Evolutionary conservation across 92 coral and sea anemone genomes (phyloP).

Genomic region (Umimayanthus chanpuru): DNA sequence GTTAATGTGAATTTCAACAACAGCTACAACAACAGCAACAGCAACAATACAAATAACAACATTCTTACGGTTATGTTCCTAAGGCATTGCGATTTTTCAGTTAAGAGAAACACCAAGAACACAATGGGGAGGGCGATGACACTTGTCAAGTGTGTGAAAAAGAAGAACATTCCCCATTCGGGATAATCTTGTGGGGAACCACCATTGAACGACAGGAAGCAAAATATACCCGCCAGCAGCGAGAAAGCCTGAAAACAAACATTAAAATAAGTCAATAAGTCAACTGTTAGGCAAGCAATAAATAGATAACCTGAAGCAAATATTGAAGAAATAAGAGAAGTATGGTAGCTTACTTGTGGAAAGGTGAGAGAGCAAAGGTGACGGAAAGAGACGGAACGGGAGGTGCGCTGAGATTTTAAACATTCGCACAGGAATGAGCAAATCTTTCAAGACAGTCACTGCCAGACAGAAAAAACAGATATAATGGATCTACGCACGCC

Average conservation of each 20-base stretch:
- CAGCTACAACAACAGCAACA: no score
- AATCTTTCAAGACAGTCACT: not conserved
- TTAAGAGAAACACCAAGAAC: not conserved
- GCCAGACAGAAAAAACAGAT: not conserved
- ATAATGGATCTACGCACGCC: not conserved
- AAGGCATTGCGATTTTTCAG: not conserved
- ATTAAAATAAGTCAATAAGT: not conserved
- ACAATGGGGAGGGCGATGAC: not conserved
- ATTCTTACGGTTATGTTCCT: conserved; percentile 17
- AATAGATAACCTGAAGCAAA: not conserved
- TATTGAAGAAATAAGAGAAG: not conserved
- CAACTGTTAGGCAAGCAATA: not conserved
- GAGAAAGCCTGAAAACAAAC: conserved; percentile 11
- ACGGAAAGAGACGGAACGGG: not conserved
- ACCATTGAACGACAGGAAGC: not conserved
- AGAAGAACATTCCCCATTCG: not conserved
- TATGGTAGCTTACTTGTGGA: not conserved
- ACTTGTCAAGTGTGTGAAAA: conserved; percentile 16
- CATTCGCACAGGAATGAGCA: not conserved
- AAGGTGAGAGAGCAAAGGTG: not conserved
- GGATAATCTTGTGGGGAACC: not conserved
- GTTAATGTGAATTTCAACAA: not conserved
- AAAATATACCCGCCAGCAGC: conserved; percentile 20
- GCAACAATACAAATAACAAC: no score
- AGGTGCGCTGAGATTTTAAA: no score